Base-by-base conservation (phyloP, 2,888 invertebrate species). In the Diadromus collaris region DNA sequence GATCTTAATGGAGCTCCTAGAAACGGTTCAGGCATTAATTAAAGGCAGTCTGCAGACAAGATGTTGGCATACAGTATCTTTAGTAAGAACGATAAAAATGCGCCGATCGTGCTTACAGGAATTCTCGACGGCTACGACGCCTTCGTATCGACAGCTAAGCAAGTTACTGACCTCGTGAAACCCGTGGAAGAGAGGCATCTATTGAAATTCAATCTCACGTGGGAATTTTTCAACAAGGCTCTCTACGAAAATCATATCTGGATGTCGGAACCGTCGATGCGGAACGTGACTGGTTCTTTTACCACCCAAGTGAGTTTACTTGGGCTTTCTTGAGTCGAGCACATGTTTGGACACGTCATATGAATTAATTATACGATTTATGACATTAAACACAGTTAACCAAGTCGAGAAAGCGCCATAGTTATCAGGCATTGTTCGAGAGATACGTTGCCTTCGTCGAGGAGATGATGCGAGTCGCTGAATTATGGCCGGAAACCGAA, bases 161-260 rank as follows among this genome's bases (percentile, higher is more conserved):
- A 92, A 82, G 91, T 94, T 83, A 91, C 93, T 61, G 92, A 93
- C 70, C 91, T 94, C 84, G 91, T 95, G 71, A 91, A 92, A 80
- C 93, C 94, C 76, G 89, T 95, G 86, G 94, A 94, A 88, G 91
- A 91, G 74, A 92, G 93, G 80, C 93, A 94, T 86, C 90, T 94
- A 81, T 92, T 92, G 81, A 93, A 92, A 85, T 94, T 94, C 85
- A 93, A 93, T 84, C 91, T 95, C 61, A 93, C 93, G 6, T 95
- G 95, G 95, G 93, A 94, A 84, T 92, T 94, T 84, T 93, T 95
- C 80, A 94, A 94, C 90, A 94, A 94, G 85, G 93, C 93, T 85
- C 91, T 95, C 81, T 95, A 94, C 89, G 94, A 95, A 78, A 93
- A 87, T 79, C 90, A 88, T 80, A 89, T 90, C 60, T 91, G 90